phyloP scores from a whole-genome alignment of 2,888 invertebrate genomes.

The Drosophila macrospina region DNA sequence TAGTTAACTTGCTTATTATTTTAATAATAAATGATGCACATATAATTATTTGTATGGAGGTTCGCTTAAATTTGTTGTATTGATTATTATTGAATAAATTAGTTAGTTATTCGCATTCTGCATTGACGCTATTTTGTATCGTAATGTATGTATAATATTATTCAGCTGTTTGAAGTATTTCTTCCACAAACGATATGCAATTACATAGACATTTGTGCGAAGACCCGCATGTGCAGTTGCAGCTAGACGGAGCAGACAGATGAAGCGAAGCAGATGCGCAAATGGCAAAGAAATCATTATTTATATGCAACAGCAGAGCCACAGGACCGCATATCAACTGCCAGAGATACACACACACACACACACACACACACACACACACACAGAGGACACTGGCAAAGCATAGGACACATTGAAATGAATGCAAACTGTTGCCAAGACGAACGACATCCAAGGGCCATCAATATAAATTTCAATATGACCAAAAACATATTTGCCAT shows the following conservation, averaged over 20 bases:
- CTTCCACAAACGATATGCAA: slow-evolving; percentile 35
- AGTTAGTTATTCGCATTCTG: neutral
- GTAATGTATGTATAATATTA: slow-evolving; percentile 5
- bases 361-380: neutral
- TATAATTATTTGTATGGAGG: too few species aligned
- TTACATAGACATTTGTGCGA: slow-evolving; percentile 51
- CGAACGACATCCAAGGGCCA: slow-evolving; percentile 54
- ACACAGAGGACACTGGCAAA: slow-evolving; percentile 1
- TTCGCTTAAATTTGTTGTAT: neutral
- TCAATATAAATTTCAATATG: slow-evolving; percentile 75
- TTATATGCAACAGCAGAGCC: slow-evolving; percentile 52
- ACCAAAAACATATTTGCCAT: slow-evolving; percentile 66
- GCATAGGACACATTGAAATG: slow-evolving; percentile 47
- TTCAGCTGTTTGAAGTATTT: slow-evolving; percentile 22
- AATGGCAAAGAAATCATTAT: slow-evolving; percentile 71
- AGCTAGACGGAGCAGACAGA: slow-evolving; percentile 28
- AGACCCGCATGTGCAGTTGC: slow-evolving; percentile 52
- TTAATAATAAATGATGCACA: too few species aligned
- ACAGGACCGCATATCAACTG: slow-evolving; percentile 50
- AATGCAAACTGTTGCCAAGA: slow-evolving; percentile 75
- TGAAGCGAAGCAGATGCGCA: slow-evolving; percentile 51
- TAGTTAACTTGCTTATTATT: too few species aligned
- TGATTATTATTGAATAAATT: neutral
- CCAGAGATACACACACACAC: slow-evolving; percentile 6
- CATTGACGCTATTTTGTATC: neutral